These are phyloP conservation scores for Leptestheria dahalacensis DNA, from an alignment of 1,140 invertebrate genomes.

Conservation along the genomic window DNA sequence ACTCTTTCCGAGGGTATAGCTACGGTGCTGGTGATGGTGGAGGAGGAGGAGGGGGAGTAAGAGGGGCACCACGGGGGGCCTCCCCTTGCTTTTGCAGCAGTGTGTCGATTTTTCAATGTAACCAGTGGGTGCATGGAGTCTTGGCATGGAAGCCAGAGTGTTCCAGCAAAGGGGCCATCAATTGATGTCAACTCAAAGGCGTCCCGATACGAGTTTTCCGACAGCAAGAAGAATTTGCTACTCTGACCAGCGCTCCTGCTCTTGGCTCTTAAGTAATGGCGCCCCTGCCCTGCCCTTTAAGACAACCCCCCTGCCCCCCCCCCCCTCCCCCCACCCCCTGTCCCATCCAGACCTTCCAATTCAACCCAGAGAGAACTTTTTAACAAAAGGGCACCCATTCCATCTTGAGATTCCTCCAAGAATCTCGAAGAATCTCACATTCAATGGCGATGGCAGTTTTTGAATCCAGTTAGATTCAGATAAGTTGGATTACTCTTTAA, in stretches of 20 bases:
- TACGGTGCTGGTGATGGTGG: neutral
- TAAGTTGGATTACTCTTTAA: too few species aligned
- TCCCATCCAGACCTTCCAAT: neutral
- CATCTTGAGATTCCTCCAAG: too few species aligned
- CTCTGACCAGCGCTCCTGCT: neutral
- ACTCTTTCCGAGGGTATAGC: too few species aligned
- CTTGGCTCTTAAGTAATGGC: neutral
- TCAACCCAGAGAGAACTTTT: neutral
- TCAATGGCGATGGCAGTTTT: too few species aligned
- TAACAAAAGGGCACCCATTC: neutral
- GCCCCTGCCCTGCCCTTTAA: too few species aligned
- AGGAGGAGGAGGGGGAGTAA: neutral
- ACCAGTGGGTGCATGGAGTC: neutral
- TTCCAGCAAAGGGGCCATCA: neutral
- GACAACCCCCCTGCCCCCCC: too few species aligned
- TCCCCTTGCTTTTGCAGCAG: neutral
- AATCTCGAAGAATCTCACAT: too few species aligned
- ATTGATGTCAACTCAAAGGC: neutral
- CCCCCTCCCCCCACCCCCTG: neutral
- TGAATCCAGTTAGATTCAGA: too few species aligned
- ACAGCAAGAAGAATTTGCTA: constrained; percentile 14
- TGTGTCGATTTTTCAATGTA: neutral
- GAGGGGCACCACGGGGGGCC: neutral
- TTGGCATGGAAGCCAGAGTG: neutral
- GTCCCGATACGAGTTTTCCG: constrained; percentile 1